A percentile compares a stretch with the other conserved stretches of the same genome.
phyloP scores from a whole-genome alignment of 2,113 vertebrate species.

The Elephantulus edwardii region DNA sequence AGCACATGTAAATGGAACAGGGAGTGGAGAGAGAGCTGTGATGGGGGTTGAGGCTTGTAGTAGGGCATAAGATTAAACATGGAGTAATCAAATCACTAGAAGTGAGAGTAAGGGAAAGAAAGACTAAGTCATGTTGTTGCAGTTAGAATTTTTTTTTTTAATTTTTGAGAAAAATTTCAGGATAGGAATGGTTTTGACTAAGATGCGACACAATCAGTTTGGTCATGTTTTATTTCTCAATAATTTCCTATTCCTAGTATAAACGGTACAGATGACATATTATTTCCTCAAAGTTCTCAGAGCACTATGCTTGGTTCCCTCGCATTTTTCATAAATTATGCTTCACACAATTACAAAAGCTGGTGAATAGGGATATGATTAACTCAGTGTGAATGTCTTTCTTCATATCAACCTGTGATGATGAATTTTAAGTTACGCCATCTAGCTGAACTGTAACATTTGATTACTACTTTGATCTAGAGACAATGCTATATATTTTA shows the following conservation, averaged over 20 bases:
- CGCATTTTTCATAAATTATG: constrained; percentile 12
- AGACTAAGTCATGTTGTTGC: neutral
- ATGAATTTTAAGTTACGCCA: neutral
- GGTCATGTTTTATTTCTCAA: constrained; percentile 61
- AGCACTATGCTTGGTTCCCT: constrained; percentile 30
- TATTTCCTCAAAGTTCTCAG: neutral
- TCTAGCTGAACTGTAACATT: neutral
- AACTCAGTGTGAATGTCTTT: neutral
- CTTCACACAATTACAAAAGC: constrained; percentile 23
- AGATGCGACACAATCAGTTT: neutral
- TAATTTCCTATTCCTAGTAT: constrained; percentile 31
- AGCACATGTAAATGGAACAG: accelerated
- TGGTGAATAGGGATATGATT: neutral
- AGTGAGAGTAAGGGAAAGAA: neutral
- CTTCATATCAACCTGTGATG: neutral
- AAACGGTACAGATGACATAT: neutral
- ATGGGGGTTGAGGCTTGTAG: too few species aligned
- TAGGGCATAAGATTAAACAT: neutral
- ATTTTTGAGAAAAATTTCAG: constrained; percentile 13
- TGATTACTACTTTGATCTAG: neutral
- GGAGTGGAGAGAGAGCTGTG: neutral
- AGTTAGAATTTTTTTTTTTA: neutral
- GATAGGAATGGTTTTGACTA: neutral
- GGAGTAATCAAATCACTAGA: neutral
- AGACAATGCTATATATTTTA: neutral